Evolutionary conservation across 2,888 invertebrate species (phyloP).

Genomic region (Vannuccia rotundouncinata): DNA sequence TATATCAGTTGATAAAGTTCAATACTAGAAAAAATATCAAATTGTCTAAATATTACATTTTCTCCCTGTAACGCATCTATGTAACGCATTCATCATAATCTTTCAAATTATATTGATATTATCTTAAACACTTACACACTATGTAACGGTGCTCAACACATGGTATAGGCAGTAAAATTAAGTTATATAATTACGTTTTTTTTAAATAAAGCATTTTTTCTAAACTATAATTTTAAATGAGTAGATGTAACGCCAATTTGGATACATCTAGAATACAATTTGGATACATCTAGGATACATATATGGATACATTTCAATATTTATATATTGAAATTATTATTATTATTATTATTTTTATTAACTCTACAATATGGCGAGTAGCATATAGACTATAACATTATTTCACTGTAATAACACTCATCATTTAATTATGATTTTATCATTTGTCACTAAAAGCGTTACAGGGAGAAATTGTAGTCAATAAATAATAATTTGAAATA

Average conservation of each 20-base stretch:
- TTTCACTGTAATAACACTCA: conserved; percentile 17
- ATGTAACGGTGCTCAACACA: conserved; percentile 10
- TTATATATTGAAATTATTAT: conserved; percentile 8
- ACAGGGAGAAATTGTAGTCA: conserved; percentile 9
- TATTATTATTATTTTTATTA: neutral
- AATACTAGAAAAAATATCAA: too few species aligned
- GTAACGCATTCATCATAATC: too few species aligned
- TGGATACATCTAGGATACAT: neutral
- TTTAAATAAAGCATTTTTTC: conserved; percentile 15
- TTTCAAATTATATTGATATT: neutral
- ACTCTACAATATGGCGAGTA: neutral
- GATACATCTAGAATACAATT: conserved; percentile 2
- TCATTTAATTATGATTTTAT: conserved; percentile 15
- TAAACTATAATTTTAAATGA: conserved; percentile 7
- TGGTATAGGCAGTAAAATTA: conserved; percentile 11
- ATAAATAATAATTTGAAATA: too few species aligned
- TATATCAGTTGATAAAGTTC: too few species aligned
- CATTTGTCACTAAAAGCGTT: conserved; percentile 10
- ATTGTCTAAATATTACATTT: too few species aligned
- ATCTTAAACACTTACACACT: conserved; percentile 12
- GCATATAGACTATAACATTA: conserved; percentile 15
- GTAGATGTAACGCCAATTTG: conserved; percentile 17
- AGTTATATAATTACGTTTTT: conserved; percentile 2
- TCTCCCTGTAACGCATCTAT: too few species aligned
- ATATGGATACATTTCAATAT: too few species aligned